These are phyloP conservation scores for Carlito syrichta DNA, from an alignment of 2,113 vertebrate genomes.

Conservation along the genomic window DNA sequence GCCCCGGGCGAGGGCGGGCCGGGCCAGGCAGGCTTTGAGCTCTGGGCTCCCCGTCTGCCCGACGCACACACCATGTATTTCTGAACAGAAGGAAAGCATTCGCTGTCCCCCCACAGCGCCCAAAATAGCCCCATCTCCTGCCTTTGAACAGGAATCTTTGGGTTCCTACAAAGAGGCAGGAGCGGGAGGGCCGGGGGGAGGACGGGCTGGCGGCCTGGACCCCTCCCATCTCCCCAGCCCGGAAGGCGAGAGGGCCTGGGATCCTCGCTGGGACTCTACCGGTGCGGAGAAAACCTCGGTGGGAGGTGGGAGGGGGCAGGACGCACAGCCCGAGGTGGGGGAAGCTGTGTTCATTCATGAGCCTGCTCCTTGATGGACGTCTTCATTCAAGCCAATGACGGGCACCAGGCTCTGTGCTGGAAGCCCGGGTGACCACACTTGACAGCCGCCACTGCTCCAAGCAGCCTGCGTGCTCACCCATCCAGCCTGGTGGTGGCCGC, in stretches of 20 bases:
- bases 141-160: conserved; percentile 24
- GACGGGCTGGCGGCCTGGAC: background rate
- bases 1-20: background rate
- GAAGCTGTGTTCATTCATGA: background rate
- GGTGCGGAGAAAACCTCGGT: too few species aligned
- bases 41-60: background rate
- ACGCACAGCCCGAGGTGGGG: background rate
- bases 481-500: accelerated
- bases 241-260: background rate
- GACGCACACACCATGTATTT: background rate
- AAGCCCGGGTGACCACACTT: too few species aligned
- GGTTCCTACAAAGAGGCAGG: conserved; percentile 40
- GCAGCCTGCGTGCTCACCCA: accelerated
- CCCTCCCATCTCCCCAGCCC: background rate
- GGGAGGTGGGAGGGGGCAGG: background rate
- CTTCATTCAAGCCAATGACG: background rate
- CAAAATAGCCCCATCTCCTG: conserved; percentile 70
- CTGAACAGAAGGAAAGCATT: conserved; percentile 45
- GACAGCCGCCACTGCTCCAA: too few species aligned
- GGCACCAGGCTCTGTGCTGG: background rate
- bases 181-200: background rate
- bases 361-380: accelerated
- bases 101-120: conserved; percentile 51
- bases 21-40: background rate
- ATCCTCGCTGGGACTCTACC: background rate